Base-by-base conservation (phyloP, 1,140 invertebrate genomes). In the Drosophila tani region DNA sequence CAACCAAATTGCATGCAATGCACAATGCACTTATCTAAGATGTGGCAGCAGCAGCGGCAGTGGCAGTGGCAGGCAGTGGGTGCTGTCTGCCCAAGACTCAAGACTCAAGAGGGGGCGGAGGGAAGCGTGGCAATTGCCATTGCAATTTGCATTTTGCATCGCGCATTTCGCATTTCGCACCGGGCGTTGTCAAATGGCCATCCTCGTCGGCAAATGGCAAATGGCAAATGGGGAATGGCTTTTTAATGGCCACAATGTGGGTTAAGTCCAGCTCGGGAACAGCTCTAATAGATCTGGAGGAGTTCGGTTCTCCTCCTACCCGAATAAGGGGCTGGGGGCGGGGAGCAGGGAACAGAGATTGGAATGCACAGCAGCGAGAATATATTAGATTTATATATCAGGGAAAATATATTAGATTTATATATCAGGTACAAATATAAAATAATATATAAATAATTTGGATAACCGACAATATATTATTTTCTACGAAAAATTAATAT, bases 81-180 rank as follows among this genome's bases (percentile, higher is more conserved):
- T 70, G 55, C 27, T 70, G 67, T 41, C 60, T 50, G 50, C 14
- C 38, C 14, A 32, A 29, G 27, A 24, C 21, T 24, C 21, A 3
- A 43, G 41, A 51, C 41, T 11, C 29, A 35, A 40, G 32, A 38
- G 58, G 29, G 35, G 27, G 47, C 49, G 49, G 60, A 7, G 58
- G 40, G 59, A 66, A 66, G 66, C 63, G 66, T 77, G 62, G 38
- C 77, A 77, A 71, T 71, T 79, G 77, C 77, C 82, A 87, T 83
- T 73, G 70, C 70, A 73, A 73, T 73, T 73, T 73, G 70, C 70
- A 71, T 73, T 73, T 81, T 85, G 78, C 65, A 62, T 67, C 38
- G 80, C 87, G 77, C 84, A 87, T 87, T 87, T 79, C 87, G 77
- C 84, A 87, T 87, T 87, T 79, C 49, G 83, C 80, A 64, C 64